A percentile compares a stretch with the other conserved stretches of the same genome.
phyloP scores from a whole-genome alignment of 2,113 vertebrate species.

The Mesoclemmys tuberculata region DNA sequence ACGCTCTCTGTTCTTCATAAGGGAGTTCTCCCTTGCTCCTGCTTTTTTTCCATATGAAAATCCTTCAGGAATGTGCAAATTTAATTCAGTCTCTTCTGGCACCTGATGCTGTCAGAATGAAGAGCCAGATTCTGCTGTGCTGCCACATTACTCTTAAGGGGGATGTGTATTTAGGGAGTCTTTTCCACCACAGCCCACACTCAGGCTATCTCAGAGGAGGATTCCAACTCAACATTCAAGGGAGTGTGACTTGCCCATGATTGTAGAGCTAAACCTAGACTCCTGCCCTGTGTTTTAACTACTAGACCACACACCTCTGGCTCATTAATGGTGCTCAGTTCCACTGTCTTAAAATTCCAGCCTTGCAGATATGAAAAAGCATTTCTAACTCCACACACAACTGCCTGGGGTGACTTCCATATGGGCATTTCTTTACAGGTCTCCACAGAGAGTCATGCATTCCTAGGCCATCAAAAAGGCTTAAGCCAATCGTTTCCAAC shows the following conservation, averaged over 20 bases:
- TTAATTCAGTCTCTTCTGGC: neutral
- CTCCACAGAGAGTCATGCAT: neutral
- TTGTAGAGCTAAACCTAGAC: neutral
- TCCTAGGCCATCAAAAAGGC: neutral
- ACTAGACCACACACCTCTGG: rapidly evolving
- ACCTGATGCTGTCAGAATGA: neutral
- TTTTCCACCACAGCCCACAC: neutral
- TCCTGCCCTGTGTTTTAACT: neutral
- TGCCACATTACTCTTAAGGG: neutral
- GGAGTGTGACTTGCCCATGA: neutral
- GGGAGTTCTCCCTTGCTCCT: neutral
- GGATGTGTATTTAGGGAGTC: neutral
- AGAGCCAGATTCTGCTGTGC: neutral
- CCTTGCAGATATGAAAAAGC: neutral
- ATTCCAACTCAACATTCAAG: neutral
- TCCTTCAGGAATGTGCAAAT: neutral
- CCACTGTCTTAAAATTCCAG: neutral
- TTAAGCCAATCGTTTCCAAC: no score
- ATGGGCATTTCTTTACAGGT: neutral
- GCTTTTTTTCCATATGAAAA: neutral
- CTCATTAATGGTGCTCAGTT: neutral
- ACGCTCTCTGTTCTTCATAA: neutral
- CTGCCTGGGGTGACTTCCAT: neutral
- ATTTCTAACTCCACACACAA: neutral
- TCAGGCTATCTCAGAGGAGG: neutral